Base-by-base conservation (phyloP, 2,797 vertebrate species). In the Perodicticus potto region DNA sequence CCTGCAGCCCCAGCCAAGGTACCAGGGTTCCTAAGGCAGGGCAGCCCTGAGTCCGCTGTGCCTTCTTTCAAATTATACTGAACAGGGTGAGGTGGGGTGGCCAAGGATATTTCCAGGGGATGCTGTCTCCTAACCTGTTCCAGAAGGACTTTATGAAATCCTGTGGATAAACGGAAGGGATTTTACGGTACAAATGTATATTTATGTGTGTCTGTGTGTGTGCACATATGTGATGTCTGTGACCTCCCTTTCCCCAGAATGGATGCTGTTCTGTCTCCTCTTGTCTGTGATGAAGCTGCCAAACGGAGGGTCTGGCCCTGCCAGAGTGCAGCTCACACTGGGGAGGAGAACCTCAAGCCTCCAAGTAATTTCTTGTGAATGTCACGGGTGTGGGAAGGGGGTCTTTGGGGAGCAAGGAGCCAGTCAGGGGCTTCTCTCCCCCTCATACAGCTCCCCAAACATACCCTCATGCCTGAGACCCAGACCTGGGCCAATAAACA, bases 401-500 rank as follows among this genome's bases (percentile, higher is more conserved):
- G n/a, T 32, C 53, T 93, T 37, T 73, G 77, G 67, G 63, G 85
- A 92, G 37, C 90, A 86, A 95, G 89, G 93, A 97, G 97, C 97
- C 95, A 88, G 19, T 40, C 1, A 67, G 70, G 86, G 83, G 57
- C 12, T 73, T 73, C 49, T 83, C 49, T 95, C 85, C 74, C 82
- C 78, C 40, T 73, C 34, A 82, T 43, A 83, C 20, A 88, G 90
- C 91, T 92, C 86, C 95, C 96, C 91, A 53, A 63, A 86, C 7
- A 23, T 7, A 61, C 72, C 92, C 53, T n/a, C n/a, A n/a, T 76
- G 78, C 84, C 94, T 3, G 82, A 85, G 78, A 49, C 84, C 88
- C 81, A 37, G 89, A 45, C 37, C 63, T 76, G 89, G 93, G 94
- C 80, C 72, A 97, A 98, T 98, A 98, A 98, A 97, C 23, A 69